A percentile compares a stretch with the other conserved stretches of the same genome.
Evolutionary conservation across 2,113 vertebrate genomes (phyloP).

Genomic region (Sphyrna mokarran): DNA sequence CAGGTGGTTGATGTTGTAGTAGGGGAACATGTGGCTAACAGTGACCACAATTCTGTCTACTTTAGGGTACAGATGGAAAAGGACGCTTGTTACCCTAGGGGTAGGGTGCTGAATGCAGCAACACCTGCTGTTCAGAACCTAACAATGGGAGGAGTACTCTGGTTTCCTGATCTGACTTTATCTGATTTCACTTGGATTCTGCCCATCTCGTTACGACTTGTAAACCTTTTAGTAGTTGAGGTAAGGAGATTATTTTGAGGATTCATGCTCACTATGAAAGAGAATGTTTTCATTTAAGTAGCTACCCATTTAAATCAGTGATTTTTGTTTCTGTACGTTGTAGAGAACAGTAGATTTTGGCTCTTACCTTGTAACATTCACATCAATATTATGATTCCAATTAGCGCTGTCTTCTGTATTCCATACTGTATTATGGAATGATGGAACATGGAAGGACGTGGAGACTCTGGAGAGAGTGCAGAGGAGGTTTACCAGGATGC

Average conservation of each 20-base stretch:
- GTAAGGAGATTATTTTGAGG: slow-evolving; percentile 48
- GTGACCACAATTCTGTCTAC: too few relatives aligned
- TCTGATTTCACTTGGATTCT: slow-evolving; percentile 85
- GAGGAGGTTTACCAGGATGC: too few relatives aligned
- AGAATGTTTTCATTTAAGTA: neutral
- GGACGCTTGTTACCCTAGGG: too few relatives aligned
- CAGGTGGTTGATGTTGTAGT: too few relatives aligned
- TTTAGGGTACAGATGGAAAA: too few relatives aligned
- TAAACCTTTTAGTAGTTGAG: slow-evolving; percentile 84
- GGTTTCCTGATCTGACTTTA: slow-evolving; percentile 80
- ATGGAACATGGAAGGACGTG: neutral
- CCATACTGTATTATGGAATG: neutral
- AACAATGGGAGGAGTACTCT: slow-evolving; percentile 69
- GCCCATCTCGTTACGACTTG: slow-evolving; percentile 69
- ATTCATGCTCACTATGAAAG: neutral
- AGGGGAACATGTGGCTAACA: too few relatives aligned
- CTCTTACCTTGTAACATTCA: neutral
- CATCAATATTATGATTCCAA: neutral
- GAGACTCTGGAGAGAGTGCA: too few relatives aligned
- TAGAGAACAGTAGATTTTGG: neutral
- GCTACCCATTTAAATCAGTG: neutral
- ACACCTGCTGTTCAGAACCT: slow-evolving; percentile 57
- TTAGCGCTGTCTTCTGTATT: neutral
- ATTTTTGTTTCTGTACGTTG: neutral
- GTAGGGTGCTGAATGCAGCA: too few relatives aligned